Percentiles rank a stretch among this genome's conserved stretches.
Conservation (phyloP, 2,888 invertebrate species). For the Frankliniella fusca region DNA sequence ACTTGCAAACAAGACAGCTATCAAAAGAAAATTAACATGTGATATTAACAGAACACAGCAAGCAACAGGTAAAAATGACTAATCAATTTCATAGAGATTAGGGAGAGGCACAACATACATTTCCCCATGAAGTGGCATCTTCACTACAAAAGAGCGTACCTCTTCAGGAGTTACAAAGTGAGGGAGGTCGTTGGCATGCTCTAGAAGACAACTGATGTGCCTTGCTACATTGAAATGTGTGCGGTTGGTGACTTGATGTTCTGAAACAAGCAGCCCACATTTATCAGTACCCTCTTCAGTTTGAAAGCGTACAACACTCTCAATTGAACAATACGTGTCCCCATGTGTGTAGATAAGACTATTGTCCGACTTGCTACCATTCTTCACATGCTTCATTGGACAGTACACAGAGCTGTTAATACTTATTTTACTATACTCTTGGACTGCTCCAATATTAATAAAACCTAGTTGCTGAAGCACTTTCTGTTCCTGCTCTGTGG, state of each 20-base stretch:
- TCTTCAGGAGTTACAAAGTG: background rate
- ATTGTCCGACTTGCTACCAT: background rate
- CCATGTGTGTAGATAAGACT: background rate
- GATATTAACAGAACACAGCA: background rate
- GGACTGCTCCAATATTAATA: background rate
- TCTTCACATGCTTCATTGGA: background rate
- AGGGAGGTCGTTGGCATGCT: background rate
- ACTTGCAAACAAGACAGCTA: too few relatives aligned
- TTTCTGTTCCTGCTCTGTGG: background rate
- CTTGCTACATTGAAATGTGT: background rate
- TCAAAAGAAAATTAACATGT: too few relatives aligned
- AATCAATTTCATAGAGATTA: background rate
- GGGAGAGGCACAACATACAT: background rate
- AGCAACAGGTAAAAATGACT: background rate
- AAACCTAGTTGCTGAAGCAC: background rate
- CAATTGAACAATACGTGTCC: background rate
- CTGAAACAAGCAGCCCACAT: background rate
- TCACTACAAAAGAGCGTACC: background rate
- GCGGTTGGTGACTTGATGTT: background rate
- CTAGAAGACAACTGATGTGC: background rate
- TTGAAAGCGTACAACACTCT: background rate
- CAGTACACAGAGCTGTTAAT: background rate
- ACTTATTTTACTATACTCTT: background rate
- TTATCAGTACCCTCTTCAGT: background rate
- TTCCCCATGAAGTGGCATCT: conserved; percentile 15